Evolutionary conservation across 2,113 vertebrate genomes (phyloP), one percentile per base, ranked within the genome.

Genomic region (Psilopogon haemacephalus): DNA sequence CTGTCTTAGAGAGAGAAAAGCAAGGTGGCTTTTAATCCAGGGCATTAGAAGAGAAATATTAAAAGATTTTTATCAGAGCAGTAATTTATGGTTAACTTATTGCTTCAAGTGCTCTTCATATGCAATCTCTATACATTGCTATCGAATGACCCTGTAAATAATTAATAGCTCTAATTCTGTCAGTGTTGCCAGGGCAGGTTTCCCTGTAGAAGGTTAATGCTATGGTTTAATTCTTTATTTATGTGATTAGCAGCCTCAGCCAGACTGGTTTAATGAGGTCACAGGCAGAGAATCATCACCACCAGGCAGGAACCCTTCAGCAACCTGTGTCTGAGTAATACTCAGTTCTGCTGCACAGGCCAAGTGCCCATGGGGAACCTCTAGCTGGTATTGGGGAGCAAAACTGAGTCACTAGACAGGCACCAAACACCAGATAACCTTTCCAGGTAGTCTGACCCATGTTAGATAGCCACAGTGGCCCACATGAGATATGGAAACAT

Each of bases 111-210:
- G 75, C 52, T 94, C 73, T 72, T 94, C 91, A 88, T 95, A 80
- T 94, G 86, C 88, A 80, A 87, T 93, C 91, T 88, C 79, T 91
- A 94, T 86, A 96, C 80, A 88, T 93, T 96, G 91, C 83, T 95
- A 91, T 93, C 88, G 94, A 96, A 92, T 91, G 93, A 94, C 88
- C 84, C 91, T 82, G 74, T 96, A 94, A 95, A 96, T 96, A 96
- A 97, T 96, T 96, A 94, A 96, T 95, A 83, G 85, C 82, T 87
- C 94, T 96, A 96, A 97, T 96, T 94, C 93, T 93, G 77, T 64
- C 83, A 93, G 80, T 82, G 85, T 91, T 94, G 56, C 87, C 80
- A 93, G 93, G 91, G 93, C 93, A 95, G 94, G 87, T 91, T 96
- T 95, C 85, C 85, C 91, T 93, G 89, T 75, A 89, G 89, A 96